These are phyloP conservation scores for Piezodorus guildinii DNA, from an alignment of 1,140 invertebrate genomes.

Conservation along the genomic window DNA sequence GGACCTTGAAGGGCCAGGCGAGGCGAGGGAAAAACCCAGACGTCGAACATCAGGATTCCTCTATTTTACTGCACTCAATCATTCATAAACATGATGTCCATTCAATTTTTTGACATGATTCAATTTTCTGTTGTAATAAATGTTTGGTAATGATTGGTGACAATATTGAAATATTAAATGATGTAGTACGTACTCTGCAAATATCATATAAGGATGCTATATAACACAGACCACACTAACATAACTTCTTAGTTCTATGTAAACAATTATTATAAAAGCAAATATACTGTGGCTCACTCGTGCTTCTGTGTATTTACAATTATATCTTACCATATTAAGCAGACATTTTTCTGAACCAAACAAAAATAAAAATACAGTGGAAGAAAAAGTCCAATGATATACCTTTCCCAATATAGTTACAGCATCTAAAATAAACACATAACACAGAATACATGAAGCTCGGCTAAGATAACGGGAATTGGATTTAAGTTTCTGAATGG, in stretches of 20 bases:
- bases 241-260: conserved; percentile 17
- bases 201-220: background rate
- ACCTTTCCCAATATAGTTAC: conserved; percentile 26
- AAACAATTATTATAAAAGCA: conserved; percentile 9
- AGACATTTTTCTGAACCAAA: background rate
- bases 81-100: no score
- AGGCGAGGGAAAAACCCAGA: no score
- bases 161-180: no score
- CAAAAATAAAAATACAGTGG: background rate
- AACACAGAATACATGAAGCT: conserved; percentile 24
- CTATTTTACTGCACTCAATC: no score
- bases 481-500: conserved; percentile 1
- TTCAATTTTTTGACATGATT: no score
- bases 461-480: conserved; percentile 14
- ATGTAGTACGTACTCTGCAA: background rate
- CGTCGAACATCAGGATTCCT: no score
- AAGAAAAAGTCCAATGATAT: conserved; percentile 19
- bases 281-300: conserved; percentile 18
- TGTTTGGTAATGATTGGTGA: no score
- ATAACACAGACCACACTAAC: conserved; percentile 25
- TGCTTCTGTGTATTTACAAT: conserved; percentile 21
- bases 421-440: conserved; percentile 25
- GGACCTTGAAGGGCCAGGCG: no score
- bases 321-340: background rate
- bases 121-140: no score